A percentile compares a stretch with the other conserved stretches of the same genome.
phyloP scores from a whole-genome alignment of 2,113 vertebrate genomes.

The Aptenodytes forsteri region DNA sequence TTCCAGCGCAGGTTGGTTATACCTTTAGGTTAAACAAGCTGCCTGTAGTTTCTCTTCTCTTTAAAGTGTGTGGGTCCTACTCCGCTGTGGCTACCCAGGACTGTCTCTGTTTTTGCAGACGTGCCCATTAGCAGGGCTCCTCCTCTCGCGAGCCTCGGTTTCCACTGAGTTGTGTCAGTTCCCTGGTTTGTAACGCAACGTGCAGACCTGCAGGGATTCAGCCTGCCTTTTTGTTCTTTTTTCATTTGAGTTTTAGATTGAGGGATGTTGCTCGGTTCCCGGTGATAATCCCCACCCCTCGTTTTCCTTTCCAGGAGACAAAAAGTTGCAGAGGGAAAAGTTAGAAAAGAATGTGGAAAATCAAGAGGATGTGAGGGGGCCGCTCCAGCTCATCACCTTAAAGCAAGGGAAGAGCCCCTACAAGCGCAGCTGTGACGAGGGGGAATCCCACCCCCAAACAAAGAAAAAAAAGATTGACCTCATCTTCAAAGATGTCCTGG shows the following conservation, averaged over 20 bases:
- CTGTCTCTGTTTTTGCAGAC: conserved; percentile 36
- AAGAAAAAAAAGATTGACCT: conserved; percentile 97
- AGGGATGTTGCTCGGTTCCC: conserved; percentile 19
- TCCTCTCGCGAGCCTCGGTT: background rate
- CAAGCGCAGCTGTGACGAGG: conserved; percentile 83
- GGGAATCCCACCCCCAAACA: conserved; percentile 81
- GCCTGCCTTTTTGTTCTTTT: conserved; percentile 34
- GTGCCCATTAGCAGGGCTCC: conserved; percentile 12
- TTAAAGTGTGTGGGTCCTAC: conserved; percentile 33
- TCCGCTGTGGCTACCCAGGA: conserved; percentile 35
- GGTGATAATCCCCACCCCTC: conserved; percentile 72
- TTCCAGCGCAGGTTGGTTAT: background rate
- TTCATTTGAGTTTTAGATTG: conserved; percentile 47
- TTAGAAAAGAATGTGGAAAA: conserved; percentile 70
- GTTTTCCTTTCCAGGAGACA: conserved; percentile 82
- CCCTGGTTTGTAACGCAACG: background rate
- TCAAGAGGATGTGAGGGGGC: conserved; percentile 77
- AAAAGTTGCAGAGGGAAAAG: conserved; percentile 74
- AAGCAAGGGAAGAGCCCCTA: conserved; percentile 80
- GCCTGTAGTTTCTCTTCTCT: conserved; percentile 55
- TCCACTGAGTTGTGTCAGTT: background rate
- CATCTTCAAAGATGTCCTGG: conserved; percentile 92
- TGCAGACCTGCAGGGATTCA: conserved; percentile 5
- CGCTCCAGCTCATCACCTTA: conserved; percentile 75
- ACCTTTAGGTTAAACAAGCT: conserved; percentile 21